A percentile compares a stretch with the other conserved stretches of the same genome.
phyloP scores from a whole-genome alignment of 2,797 vertebrate genomes.

The Typhlichthys subterraneus region DNA sequence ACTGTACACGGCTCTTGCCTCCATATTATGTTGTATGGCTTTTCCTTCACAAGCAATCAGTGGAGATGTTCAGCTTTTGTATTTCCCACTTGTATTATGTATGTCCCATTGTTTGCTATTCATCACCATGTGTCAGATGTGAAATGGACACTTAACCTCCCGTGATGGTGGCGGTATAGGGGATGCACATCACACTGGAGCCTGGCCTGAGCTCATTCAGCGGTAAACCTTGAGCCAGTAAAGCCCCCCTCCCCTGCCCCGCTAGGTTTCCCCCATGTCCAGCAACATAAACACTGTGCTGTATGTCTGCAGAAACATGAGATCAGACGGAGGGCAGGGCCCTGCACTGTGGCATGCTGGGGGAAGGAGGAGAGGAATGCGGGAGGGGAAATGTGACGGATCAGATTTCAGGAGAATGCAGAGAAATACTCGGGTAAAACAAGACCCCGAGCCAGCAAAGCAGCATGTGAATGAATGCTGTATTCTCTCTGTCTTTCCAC shows the following conservation, averaged over 20 bases:
- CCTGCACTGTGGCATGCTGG: slow-evolving; percentile 65
- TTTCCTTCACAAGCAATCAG: background rate
- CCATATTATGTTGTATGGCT: too few species aligned
- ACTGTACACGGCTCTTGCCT: too few species aligned
- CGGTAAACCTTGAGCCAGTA: slow-evolving; percentile 73
- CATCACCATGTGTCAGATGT: slow-evolving; percentile 16
- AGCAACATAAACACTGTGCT: slow-evolving; percentile 88
- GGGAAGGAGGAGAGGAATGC: slow-evolving; percentile 66
- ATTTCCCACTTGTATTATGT: slow-evolving; percentile 17
- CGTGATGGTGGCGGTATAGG: slow-evolving; percentile 7
- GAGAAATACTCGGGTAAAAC: slow-evolving; percentile 50
- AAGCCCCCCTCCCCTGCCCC: slow-evolving; percentile 34
- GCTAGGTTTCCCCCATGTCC: slow-evolving; percentile 60
- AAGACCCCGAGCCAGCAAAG: slow-evolving; percentile 19
- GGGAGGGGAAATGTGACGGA: slow-evolving; percentile 46
- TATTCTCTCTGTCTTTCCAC: background rate
- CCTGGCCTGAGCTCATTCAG: slow-evolving; percentile 47
- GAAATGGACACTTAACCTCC: slow-evolving; percentile 29
- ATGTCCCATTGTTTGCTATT: slow-evolving; percentile 25
- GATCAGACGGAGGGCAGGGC: slow-evolving; percentile 73
- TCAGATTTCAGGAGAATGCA: slow-evolving; percentile 80
- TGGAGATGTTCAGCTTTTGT: slow-evolving; percentile 21
- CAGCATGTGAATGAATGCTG: background rate
- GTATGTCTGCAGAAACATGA: slow-evolving; percentile 85
- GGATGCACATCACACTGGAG: slow-evolving; percentile 44